These are phyloP conservation scores for Agapostemon virescens DNA, from an alignment of 2,888 invertebrate genomes.

Conservation along the genomic window DNA sequence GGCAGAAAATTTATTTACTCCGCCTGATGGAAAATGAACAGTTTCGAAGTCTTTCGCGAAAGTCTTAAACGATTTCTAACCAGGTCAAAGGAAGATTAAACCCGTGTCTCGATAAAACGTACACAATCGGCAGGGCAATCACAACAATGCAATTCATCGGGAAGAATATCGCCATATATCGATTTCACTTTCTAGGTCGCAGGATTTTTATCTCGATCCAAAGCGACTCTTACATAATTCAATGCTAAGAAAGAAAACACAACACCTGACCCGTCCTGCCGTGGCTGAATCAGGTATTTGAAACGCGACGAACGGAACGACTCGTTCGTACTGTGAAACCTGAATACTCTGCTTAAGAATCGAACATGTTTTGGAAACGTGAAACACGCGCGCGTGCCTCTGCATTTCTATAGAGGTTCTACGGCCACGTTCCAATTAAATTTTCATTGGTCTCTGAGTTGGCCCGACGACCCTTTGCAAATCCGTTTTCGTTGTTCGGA, in stretches of 20 bases:
- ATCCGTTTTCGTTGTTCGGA: conserved; percentile 8
- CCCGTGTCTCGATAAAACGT: neutral
- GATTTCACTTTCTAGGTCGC: neutral
- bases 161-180: neutral
- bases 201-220: neutral
- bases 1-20: neutral
- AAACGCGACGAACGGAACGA: neutral
- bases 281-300: neutral
- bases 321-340: neutral
- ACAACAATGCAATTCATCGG: neutral
- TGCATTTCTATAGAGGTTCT: conserved; percentile 6
- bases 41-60: neutral
- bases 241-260: neutral
- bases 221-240: neutral
- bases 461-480: neutral
- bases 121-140: neutral
- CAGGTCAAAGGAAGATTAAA: neutral
- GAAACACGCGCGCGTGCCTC: neutral
- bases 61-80: neutral
- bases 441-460: neutral
- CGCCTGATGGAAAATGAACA: neutral
- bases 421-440: conserved; percentile 17
- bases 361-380: neutral
- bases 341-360: neutral
- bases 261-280: too few species aligned